Evolutionary conservation across 1,140 invertebrate species (phyloP), one percentile per base, ranked within the genome.

Genomic region (Drosophila fuyamai): DNA sequence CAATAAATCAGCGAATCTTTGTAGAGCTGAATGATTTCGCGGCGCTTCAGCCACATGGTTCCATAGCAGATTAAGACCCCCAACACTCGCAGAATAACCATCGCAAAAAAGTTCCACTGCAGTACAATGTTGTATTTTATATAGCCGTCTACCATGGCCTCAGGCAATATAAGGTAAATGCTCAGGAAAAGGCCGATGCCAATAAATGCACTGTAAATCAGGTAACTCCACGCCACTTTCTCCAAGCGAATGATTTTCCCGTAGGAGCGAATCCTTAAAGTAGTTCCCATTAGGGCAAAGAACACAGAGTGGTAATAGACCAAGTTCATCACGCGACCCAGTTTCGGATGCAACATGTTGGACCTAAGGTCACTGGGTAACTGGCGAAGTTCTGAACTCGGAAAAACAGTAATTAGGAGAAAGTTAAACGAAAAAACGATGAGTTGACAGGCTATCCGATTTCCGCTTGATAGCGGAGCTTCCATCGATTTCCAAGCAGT

Each of bases 281-380:
- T 73, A 0, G 79, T 60, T 1, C 76, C 71, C 83, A 86, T 46
- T 46, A 86, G 35, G 1, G 62, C 83, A 16, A 32, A 84, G 40
- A 51, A 5, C 10, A 77, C 59, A 46, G 75, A 13, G 7, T 79
- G 67, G 54, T 50, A 74, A 27, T 86, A 88, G 18, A 55, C 48
- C 12, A 77, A 7, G 7, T 27, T 62, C 32, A 86, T 7, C n/a
- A 55, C 47, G 14, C 57, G 14, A 16, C 51, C 9, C 27, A 85
- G 27, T 44, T 74, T 67, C 2, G 58, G 58, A 18, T 79, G 75
- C 75, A 81, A 75, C 82, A 85, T 85, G 66, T 47, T 74, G 35
- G 13, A 9, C 12, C 23, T 14, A 27, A 13, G 38, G 44, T 14
- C 7, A 27, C 5, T 35, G 5, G 14, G 16, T 32, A 12, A 46